Percentiles rank a stretch among this genome's conserved stretches.
These are phyloP conservation scores for Brachirus orientalis DNA, from an alignment of 2,113 vertebrate genomes.

Conservation along the genomic window DNA sequence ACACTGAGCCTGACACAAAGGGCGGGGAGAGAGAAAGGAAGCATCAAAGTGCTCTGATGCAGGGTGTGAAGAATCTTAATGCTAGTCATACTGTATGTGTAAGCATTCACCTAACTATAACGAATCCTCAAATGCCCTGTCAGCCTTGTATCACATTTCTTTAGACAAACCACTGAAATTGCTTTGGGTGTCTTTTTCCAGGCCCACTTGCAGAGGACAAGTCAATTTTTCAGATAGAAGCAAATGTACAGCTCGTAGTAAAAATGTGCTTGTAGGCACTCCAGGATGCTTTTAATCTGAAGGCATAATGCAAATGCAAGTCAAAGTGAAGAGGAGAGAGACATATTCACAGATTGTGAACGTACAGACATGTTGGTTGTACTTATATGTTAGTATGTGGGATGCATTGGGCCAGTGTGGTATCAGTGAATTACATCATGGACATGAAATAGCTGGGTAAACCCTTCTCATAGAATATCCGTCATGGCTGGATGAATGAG, in stretches of 20 bases:
- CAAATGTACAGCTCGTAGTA: constrained; percentile 15
- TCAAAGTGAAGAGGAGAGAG: constrained; percentile 23
- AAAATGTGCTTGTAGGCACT: constrained; percentile 30
- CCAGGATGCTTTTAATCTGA: constrained; percentile 4
- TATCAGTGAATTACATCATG: constrained; percentile 59
- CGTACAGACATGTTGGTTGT: background rate
- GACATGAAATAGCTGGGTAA: constrained; percentile 23
- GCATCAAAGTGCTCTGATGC: constrained; percentile 50
- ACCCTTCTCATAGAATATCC: constrained; percentile 51
- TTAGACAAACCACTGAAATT: constrained; percentile 47
- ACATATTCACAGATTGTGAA: constrained; percentile 2
- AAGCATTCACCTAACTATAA: constrained; percentile 40
- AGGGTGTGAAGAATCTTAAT: constrained; percentile 39
- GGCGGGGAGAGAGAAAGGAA: constrained; percentile 38
- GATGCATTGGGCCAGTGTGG: constrained; percentile 13
- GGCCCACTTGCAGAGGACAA: constrained; percentile 22
- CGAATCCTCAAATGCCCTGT: constrained; percentile 48
- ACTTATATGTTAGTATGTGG: constrained; percentile 6
- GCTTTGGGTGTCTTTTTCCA: constrained; percentile 21
- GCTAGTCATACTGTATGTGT: constrained; percentile 25
- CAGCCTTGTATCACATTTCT: constrained; percentile 32
- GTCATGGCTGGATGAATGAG: constrained; percentile 39
- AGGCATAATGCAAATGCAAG: constrained; percentile 24
- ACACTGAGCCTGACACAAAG: constrained; percentile 28
- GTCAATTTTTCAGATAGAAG: constrained; percentile 44